Evolutionary conservation across 2,888 invertebrate species (phyloP).

Genomic region (Agonopterix alstromeriana): DNA sequence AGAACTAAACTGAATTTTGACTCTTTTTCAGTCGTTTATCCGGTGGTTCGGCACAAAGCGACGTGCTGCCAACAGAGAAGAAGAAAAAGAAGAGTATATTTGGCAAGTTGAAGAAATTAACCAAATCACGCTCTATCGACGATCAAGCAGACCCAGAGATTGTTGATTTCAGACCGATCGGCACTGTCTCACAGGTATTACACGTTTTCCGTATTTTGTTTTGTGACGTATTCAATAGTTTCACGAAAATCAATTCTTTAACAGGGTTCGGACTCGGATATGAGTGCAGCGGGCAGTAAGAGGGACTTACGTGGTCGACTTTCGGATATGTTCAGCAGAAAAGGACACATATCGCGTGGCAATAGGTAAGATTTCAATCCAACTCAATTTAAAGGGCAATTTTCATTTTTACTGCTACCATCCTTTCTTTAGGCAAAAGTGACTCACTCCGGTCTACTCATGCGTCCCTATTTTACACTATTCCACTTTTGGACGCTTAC

Average conservation of each 20-base stretch:
- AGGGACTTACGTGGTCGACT: conserved; percentile 87
- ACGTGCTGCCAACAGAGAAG: conserved; percentile 84
- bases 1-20: too few relatives aligned
- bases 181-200: conserved; percentile 68
- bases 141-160: conserved; percentile 73
- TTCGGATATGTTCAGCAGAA: conserved; percentile 88
- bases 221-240: background rate
- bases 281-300: conserved; percentile 83
- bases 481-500: too few relatives aligned
- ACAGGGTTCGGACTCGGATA: conserved; percentile 84
- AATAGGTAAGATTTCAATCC: conserved; percentile 72
- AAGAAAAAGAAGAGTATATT: conserved; percentile 90
- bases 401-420: too few relatives aligned
- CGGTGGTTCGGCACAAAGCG: conserved; percentile 90
- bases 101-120: conserved; percentile 89
- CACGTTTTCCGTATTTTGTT: background rate
- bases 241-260: conserved; percentile 4
- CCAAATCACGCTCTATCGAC: conserved; percentile 89
- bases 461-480: too few relatives aligned
- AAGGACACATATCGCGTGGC: conserved; percentile 78
- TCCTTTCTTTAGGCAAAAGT: too few relatives aligned
- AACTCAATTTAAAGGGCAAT: background rate
- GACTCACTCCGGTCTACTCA: too few relatives aligned
- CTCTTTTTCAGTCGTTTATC: conserved; percentile 81
- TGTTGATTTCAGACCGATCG: conserved; percentile 66